Evolutionary conservation across 2,797 vertebrate genomes (phyloP).

Genomic region (Chiroxiphia lanceolata): DNA sequence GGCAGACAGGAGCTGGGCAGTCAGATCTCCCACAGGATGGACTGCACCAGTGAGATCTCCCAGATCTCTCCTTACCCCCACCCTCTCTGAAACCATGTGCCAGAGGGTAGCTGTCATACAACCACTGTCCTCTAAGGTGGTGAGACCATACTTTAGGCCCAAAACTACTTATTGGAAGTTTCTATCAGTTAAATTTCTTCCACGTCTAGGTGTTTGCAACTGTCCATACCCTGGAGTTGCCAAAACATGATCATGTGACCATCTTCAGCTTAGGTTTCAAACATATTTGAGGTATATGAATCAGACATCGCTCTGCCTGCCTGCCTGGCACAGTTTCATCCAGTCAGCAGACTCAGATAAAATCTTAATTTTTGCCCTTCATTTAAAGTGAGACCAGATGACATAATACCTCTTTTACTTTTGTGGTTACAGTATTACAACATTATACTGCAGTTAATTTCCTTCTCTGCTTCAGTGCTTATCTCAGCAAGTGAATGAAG

Average conservation of each 20-base stretch:
- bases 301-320: not conserved
- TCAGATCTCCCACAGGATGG: not conserved
- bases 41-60: not conserved
- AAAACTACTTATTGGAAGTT: not conserved
- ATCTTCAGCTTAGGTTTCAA: conserved; percentile 19
- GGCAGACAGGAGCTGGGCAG: not conserved
- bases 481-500: not conserved
- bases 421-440: conserved; percentile 1
- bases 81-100: fast-evolving
- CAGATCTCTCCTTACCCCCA: not conserved
- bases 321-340: conserved; percentile 1
- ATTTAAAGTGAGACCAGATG: not conserved
- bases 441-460: conserved; percentile 4
- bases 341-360: conserved; percentile 8
- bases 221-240: not conserved
- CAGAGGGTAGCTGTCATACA: not conserved
- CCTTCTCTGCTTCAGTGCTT: not conserved
- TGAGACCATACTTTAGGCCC: not conserved
- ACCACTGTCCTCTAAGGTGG: not conserved
- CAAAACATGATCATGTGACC: not conserved
- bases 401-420: conserved; percentile 16
- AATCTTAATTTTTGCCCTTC: conserved; percentile 40
- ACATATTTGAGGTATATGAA: conserved; percentile 39
- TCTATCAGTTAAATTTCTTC: conserved; percentile 9
- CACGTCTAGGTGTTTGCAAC: not conserved